Evolutionary conservation across 92 coral and sea anemone species (phyloP).

Genomic region (Parazoanthus atlanticus): DNA sequence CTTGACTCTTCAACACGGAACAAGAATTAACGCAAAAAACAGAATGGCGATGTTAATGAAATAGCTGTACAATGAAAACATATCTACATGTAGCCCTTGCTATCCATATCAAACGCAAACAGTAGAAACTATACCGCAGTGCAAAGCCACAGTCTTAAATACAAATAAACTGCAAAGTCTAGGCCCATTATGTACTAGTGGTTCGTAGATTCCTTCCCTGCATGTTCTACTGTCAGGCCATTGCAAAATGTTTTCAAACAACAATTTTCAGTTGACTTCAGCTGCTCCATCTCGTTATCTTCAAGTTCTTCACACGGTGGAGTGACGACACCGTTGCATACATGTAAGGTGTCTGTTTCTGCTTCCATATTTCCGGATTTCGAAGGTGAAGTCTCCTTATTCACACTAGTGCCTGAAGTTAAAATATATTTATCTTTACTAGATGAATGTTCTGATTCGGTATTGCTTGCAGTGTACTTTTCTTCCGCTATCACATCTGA

Average conservation of each 20-base stretch:
- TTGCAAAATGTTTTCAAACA: conserved; percentile 14
- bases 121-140: neutral
- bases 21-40: neutral
- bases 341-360: neutral
- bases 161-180: neutral
- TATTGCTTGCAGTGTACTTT: neutral
- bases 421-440: neutral
- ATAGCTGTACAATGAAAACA: neutral
- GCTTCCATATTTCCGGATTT: neutral
- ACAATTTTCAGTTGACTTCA: conserved; percentile 18
- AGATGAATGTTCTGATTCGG: neutral
- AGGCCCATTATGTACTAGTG: neutral
- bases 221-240: conserved; percentile 5
- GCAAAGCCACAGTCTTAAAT: neutral
- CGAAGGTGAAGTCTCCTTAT: neutral
- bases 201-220: neutral
- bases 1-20: neutral
- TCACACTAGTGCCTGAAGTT: neutral
- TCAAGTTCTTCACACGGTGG: neutral
- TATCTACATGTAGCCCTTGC: neutral
- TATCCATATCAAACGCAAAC: neutral
- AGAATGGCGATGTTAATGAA: neutral
- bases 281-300: conserved; percentile 1
- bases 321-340: conserved; percentile 2
- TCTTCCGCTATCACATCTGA: neutral